These are phyloP conservation scores for Dynastes maya DNA, from an alignment of 2,888 invertebrate species.

Conservation along the genomic window DNA sequence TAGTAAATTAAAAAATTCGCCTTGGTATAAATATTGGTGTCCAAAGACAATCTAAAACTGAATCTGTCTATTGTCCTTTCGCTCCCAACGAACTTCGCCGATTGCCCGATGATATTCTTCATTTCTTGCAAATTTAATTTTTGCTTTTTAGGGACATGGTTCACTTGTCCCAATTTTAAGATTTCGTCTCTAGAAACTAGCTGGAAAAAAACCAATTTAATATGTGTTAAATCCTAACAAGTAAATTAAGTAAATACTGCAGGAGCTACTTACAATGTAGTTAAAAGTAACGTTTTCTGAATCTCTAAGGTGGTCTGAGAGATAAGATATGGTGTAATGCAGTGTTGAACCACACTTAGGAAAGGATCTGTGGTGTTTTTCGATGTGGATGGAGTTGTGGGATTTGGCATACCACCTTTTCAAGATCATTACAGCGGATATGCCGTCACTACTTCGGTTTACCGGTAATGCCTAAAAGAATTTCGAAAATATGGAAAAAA, in stretches of 20 bases:
- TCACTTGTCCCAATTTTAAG: slow-evolving; percentile 61
- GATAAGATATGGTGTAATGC: slow-evolving; percentile 65
- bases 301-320: slow-evolving; percentile 62
- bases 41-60: slow-evolving; percentile 70
- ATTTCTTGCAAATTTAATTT: slow-evolving; percentile 59
- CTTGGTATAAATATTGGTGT: slow-evolving; percentile 70
- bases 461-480: slow-evolving; percentile 63
- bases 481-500: no score
- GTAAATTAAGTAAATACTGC: background rate
- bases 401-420: slow-evolving; percentile 66
- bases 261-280: slow-evolving; percentile 63
- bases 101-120: slow-evolving; percentile 63
- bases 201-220: slow-evolving; percentile 59
- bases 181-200: slow-evolving; percentile 66
- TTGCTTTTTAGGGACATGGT: slow-evolving; percentile 60
- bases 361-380: slow-evolving; percentile 58
- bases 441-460: slow-evolving; percentile 61
- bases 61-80: slow-evolving; percentile 66
- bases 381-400: slow-evolving; percentile 65
- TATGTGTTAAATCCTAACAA: background rate
- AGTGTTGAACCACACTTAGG: slow-evolving; percentile 64
- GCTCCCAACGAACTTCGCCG: slow-evolving; percentile 61
- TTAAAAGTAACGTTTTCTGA: slow-evolving; percentile 64
- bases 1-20: slow-evolving; percentile 74
- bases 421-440: slow-evolving; percentile 57